Evolutionary conservation across 2,113 vertebrate species (phyloP).

Genomic region (Sarotherodon lohbergeri): DNA sequence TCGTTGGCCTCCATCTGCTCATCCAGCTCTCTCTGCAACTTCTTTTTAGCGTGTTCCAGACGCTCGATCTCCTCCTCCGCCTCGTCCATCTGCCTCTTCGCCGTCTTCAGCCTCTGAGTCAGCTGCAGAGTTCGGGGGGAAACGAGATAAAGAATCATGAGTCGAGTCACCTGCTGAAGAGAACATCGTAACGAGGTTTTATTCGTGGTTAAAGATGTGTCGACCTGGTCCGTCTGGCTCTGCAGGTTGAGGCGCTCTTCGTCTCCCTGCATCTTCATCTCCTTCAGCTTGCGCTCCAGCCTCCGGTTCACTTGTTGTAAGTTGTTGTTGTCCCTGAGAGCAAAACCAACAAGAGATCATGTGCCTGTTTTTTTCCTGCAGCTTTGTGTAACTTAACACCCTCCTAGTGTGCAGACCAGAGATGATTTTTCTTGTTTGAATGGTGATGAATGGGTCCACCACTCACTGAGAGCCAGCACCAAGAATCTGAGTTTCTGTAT

Average conservation of each 20-base stretch:
- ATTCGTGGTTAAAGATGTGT: not conserved
- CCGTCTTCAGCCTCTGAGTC: conserved; percentile 87
- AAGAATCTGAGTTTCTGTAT: not conserved
- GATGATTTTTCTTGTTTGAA: not conserved
- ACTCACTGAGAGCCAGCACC: not conserved
- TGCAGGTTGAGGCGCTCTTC: conserved; percentile 86
- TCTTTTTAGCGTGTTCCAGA: conserved; percentile 87
- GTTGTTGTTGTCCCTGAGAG: conserved; percentile 82
- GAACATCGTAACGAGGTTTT: not conserved
- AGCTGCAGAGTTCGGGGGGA: conserved; percentile 69
- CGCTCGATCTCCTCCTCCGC: conserved; percentile 96
- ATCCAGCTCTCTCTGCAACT: conserved; percentile 91
- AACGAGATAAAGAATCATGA: not conserved
- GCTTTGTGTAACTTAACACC: conserved; percentile 42
- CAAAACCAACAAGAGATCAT: conserved; percentile 1
- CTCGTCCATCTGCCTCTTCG: conserved; percentile 93
- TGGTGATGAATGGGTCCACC: not conserved
- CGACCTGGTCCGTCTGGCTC: conserved; percentile 88
- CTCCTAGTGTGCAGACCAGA: not conserved
- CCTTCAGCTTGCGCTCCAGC: conserved; percentile 92
- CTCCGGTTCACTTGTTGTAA: conserved; percentile 88
- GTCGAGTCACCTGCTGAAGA: not conserved
- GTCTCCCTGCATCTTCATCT: conserved; percentile 88
- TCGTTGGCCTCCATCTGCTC: conserved; percentile 89
- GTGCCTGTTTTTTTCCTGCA: not conserved